phyloP scores from a whole-genome alignment of 2,797 vertebrate species.

The Spinus olivaceus region DNA sequence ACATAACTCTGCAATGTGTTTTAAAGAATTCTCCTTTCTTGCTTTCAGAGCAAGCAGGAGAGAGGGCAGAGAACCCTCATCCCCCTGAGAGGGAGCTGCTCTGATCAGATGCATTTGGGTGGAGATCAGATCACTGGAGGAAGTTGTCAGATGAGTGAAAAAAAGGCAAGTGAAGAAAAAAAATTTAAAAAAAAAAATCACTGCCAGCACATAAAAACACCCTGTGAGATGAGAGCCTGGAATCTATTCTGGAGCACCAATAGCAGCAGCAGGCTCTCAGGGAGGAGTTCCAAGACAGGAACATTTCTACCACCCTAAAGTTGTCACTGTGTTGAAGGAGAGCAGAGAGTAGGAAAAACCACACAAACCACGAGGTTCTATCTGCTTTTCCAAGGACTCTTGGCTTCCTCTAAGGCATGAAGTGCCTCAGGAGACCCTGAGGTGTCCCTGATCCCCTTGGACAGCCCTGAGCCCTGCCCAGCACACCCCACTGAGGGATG shows the following conservation, averaged over 20 bases:
- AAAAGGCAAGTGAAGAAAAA: background rate
- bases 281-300: background rate
- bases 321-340: background rate
- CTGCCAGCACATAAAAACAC: background rate
- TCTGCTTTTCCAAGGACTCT: background rate
- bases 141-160: background rate
- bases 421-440: background rate
- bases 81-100: background rate
- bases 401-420: background rate
- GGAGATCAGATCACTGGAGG: background rate
- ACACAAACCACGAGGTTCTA: fast-evolving
- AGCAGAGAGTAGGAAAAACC: fast-evolving
- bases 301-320: background rate
- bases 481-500: background rate
- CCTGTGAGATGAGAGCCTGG: fast-evolving
- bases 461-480: background rate
- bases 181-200: background rate
- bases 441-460: background rate
- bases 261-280: background rate
- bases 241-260: background rate
- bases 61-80: background rate
- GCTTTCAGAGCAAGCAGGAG: background rate
- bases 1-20: background rate
- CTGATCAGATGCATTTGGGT: background rate
- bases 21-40: background rate